Base-by-base conservation (phyloP, 2,113 vertebrate species). In the Chitala chitala region DNA sequence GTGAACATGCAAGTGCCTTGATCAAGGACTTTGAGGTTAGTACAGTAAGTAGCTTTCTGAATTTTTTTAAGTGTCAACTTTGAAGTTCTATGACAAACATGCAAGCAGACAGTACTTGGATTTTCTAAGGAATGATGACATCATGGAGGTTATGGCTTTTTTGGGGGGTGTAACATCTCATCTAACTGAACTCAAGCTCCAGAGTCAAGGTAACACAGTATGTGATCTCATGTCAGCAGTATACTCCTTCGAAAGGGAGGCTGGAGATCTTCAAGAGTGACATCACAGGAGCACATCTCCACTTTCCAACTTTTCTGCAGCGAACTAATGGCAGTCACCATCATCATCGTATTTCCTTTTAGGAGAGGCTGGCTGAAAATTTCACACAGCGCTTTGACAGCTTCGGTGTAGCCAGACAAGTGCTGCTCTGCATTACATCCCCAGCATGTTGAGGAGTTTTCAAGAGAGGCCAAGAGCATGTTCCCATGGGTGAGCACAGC, bases 201-300 rank as follows among this genome's bases (percentile, higher is more conserved):
- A n/a, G n/a, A n/a, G n/a, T n/a, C n/a, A n/a, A n/a, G n/a, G n/a
- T n/a, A n/a, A n/a, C n/a, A n/a, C n/a, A n/a, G n/a, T n/a, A n/a
- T n/a, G n/a, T n/a, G n/a, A n/a, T n/a, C n/a, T n/a, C n/a, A n/a
- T n/a, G n/a, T n/a, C n/a, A n/a, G n/a, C n/a, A n/a, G n/a, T n/a
- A n/a, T n/a, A n/a, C 46, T 51, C 68, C 22, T 50, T 71, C 26
- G 22, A 71, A 51, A 44, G 38, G 55, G 10, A n/a, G 36, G 71
- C 12, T 44, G 38, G 36, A 42, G 59, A 74, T 74, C 29, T 74
- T 76, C 12, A 73, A 73, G 71, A 61, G 36, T 74, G 70, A 76
- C 29, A 61, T 73, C 59, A 42, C 44, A 46, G 68, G 46, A 46
- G 44, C 2, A 40, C 71, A 31, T 17, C 10, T 31, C 40, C 40